phyloP scores from a whole-genome alignment of 2,888 invertebrate genomes.

The Poecilobothrus nobilitatus region DNA sequence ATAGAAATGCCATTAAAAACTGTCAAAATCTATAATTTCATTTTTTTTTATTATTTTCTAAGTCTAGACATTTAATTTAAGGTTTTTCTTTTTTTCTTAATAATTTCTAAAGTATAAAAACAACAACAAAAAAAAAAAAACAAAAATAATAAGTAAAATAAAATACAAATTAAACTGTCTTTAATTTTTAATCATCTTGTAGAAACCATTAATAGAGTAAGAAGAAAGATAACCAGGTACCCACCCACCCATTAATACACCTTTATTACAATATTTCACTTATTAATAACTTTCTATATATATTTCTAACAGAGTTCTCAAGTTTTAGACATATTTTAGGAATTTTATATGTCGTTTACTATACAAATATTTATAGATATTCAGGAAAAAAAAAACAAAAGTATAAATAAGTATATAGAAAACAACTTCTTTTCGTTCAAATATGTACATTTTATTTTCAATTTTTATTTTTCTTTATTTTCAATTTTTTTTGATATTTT shows the following conservation, averaged over 20 bases:
- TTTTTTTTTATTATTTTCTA: not conserved
- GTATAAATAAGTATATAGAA: not conserved
- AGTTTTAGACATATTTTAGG: not conserved
- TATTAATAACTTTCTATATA: too few species aligned
- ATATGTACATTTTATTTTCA: not conserved
- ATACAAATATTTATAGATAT: not conserved
- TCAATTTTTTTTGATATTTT: not conserved
- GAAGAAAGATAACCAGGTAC: too few species aligned
- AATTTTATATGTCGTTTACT: not conserved
- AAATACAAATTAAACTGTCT: not conserved
- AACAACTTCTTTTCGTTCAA: not conserved
- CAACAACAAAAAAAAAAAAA: not conserved
- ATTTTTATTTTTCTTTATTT: not conserved
- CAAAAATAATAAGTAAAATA: too few species aligned
- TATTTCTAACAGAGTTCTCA: too few species aligned
- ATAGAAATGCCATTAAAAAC: too few species aligned
- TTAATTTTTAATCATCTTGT: not conserved
- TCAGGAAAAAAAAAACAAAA: not conserved
- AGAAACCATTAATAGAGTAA: not conserved
- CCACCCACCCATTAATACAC: too few species aligned
- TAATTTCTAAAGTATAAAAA: not conserved
- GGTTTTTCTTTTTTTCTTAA: not conserved
- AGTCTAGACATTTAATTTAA: constrained; percentile 6
- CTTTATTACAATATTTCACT: too few species aligned
- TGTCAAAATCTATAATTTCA: too few species aligned